phyloP scores from a whole-genome alignment of 2,888 invertebrate genomes.

The Ditula angustiorana region DNA sequence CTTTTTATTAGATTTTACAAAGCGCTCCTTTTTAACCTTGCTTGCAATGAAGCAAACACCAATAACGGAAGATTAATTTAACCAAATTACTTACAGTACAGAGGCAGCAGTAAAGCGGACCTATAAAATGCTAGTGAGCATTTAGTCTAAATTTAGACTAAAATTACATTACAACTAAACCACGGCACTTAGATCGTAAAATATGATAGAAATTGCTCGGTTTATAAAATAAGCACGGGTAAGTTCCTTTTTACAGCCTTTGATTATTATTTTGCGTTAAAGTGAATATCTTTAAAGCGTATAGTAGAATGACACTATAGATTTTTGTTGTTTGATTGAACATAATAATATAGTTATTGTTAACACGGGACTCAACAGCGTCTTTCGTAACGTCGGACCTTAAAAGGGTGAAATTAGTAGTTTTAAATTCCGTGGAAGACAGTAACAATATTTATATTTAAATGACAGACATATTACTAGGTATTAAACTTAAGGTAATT shows the following conservation, averaged over 20 bases:
- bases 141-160: conserved; percentile 56
- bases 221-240: conserved; percentile 3
- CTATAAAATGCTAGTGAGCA: conserved; percentile 48
- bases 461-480: no score
- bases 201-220: conserved; percentile 40
- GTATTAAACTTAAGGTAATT: no score
- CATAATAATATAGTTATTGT: no score
- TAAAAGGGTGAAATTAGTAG: no score
- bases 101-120: conserved; percentile 57
- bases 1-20: conserved; percentile 33
- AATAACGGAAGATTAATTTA: conserved; percentile 54
- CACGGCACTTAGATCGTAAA: conserved; percentile 44
- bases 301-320: no score
- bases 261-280: not conserved
- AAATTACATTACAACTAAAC: conserved; percentile 20
- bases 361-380: no score
- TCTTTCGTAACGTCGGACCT: no score
- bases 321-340: no score
- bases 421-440: no score
- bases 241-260: not conserved
- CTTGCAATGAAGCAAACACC: conserved; percentile 44
- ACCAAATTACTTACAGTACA: conserved; percentile 45
- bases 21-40: conserved; percentile 32
- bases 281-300: no score
- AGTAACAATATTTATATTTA: no score